phyloP scores from a whole-genome alignment of 2,113 vertebrate species.

The Hippocampus barbouri region DNA sequence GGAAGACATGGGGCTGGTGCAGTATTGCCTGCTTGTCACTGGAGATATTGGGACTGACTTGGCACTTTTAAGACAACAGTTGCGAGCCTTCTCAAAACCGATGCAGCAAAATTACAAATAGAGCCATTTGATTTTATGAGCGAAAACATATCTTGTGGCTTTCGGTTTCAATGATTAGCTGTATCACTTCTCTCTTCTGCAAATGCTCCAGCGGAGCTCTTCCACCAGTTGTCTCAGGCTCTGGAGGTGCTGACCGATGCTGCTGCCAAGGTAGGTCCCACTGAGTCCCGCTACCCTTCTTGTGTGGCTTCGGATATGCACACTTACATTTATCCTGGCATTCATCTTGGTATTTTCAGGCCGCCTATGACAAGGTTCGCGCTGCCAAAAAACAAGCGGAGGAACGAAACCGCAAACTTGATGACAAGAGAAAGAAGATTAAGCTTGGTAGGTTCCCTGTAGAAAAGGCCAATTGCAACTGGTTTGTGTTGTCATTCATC shows the following conservation, averaged over 20 bases:
- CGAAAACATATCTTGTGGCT: not conserved
- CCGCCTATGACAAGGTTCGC: conserved; percentile 86
- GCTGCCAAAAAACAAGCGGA: conserved; percentile 88
- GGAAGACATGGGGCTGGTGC: conserved; percentile 23
- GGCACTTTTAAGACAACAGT: conserved; percentile 12
- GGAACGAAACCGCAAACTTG: conserved; percentile 83
- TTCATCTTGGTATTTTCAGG: conserved; percentile 67
- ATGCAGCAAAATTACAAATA: not conserved
- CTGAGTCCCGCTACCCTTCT: not conserved
- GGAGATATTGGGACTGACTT: conserved; percentile 43
- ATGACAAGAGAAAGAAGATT: conserved; percentile 91
- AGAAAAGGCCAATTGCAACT: not conserved
- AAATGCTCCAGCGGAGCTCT: conserved; percentile 78
- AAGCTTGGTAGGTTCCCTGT: conserved; percentile 83
- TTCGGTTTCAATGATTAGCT: not conserved
- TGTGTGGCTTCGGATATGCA: not conserved
- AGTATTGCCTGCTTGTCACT: conserved; percentile 29
- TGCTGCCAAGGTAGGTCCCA: conserved; percentile 83
- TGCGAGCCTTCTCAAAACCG: not conserved
- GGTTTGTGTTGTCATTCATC: not conserved
- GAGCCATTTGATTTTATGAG: not conserved
- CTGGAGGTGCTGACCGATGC: conserved; percentile 89
- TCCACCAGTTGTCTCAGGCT: conserved; percentile 95
- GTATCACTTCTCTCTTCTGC: not conserved
- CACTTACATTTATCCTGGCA: conserved; percentile 7